Evolutionary conservation across 2,797 vertebrate species (phyloP).

Genomic region (Poeciliopsis gracilis): DNA sequence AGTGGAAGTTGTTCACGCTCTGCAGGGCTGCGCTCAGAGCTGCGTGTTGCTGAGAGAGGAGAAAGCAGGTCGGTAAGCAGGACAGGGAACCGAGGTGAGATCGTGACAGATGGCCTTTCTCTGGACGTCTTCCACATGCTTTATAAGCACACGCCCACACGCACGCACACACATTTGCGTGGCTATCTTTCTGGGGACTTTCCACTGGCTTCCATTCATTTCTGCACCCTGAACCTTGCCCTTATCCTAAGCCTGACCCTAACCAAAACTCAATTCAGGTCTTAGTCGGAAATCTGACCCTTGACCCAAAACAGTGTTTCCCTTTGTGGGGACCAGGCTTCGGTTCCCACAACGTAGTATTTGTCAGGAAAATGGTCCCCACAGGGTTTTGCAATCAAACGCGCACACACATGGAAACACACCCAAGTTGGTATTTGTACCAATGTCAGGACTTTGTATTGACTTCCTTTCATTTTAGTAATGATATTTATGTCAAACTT

Average conservation of each 20-base stretch:
- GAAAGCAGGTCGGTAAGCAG: constrained; percentile 39
- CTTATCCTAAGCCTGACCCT: neutral
- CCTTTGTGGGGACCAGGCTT: too few relatives aligned
- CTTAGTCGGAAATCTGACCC: too few relatives aligned
- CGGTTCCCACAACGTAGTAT: too few relatives aligned
- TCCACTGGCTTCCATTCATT: neutral
- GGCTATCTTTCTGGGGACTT: too few relatives aligned
- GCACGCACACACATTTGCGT: too few relatives aligned
- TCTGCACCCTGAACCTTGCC: neutral
- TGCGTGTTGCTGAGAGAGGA: constrained; percentile 21
- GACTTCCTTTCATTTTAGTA: too few relatives aligned
- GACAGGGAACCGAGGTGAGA: constrained; percentile 43
- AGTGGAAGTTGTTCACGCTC: neutral
- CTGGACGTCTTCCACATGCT: constrained; percentile 57
- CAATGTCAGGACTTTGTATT: too few relatives aligned
- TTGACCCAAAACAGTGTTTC: too few relatives aligned
- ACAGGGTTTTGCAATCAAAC: neutral
- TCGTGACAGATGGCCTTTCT: constrained; percentile 70
- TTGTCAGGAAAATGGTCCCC: too few relatives aligned
- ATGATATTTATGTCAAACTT: too few relatives aligned
- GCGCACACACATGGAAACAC: constrained; percentile 8
- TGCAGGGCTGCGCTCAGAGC: neutral
- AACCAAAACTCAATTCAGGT: too few relatives aligned
- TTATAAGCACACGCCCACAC: constrained; percentile 21
- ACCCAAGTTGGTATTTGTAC: too few relatives aligned